Conservation (phyloP, 2,888 invertebrate species). For the Eristalinus sepulchralis region DNA sequence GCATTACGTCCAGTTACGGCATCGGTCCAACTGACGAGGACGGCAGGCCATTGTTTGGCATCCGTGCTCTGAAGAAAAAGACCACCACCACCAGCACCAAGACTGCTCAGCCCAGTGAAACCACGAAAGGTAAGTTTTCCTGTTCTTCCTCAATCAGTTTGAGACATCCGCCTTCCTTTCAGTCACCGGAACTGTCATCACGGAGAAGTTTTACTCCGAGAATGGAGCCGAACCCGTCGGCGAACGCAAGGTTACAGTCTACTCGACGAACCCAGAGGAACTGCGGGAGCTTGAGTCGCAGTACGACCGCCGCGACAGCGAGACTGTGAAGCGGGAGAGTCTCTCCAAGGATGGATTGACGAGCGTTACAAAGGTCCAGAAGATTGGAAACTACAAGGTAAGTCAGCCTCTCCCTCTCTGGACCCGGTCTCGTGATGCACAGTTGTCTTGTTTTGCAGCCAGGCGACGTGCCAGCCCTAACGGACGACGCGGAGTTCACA, state of each 20-base stretch:
- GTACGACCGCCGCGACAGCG: conserved; percentile 69
- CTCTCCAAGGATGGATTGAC: conserved; percentile 82
- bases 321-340: conserved; percentile 80
- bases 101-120: conserved; percentile 82
- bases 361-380: conserved; percentile 74
- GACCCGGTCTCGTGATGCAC: neutral
- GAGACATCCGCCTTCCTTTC: conserved; percentile 46
- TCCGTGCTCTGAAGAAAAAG: conserved; percentile 86
- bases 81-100: conserved; percentile 66
- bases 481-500: conserved; percentile 42
- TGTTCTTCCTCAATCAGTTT: neutral
- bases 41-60: conserved; percentile 89
- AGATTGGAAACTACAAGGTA: conserved; percentile 74
- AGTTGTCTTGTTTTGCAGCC: conserved; percentile 2
- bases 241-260: conserved; percentile 86
- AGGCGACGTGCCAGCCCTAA: conserved; percentile 40
- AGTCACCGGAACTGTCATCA: conserved; percentile 88
- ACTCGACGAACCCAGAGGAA: conserved; percentile 84
- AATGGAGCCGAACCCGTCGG: conserved; percentile 87
- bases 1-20: conserved; percentile 90
- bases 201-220: conserved; percentile 86
- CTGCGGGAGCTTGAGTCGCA: conserved; percentile 73
- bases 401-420: neutral
- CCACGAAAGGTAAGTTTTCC: conserved; percentile 84
- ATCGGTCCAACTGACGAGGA: conserved; percentile 91